Base-by-base conservation (phyloP, 2,797 vertebrate genomes). In the Arremon brunneinucha region DNA sequence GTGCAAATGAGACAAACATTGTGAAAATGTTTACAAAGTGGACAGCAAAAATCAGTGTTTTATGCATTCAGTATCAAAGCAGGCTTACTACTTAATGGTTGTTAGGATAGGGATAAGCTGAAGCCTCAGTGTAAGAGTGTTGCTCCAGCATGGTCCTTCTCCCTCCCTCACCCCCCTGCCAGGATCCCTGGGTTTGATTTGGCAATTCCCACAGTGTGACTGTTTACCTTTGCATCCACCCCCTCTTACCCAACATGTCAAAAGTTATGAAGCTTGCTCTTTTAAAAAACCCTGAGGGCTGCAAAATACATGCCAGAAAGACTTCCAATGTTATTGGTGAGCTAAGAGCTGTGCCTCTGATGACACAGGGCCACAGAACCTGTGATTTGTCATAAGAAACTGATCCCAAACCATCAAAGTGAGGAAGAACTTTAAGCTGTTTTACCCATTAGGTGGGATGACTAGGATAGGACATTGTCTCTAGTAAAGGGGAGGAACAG, bases 221-320 rank as follows among this genome's bases (percentile, higher is more conserved):
- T 94, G 67, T 95, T 97, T 97, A 87, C 80, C 47, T 92, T 93
- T 82, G 52, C 41, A 90, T 94, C 92, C 95, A 44, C 95, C 94
- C 91, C 80, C 92, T 96, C 89, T 97, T 96, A 62, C 96, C 41
- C 85, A 97, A 97, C 37, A 70, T 77, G 44, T 94, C 89, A 80
- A 84, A 96, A 91, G 91, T 90, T 87, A 53, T 34, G 46, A 62
- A 83, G 74, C 34, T 63, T 93, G 50, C 49, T 88, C 50, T 95
- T 91, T 59, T 20, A 89, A 94, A 93, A 69, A 86, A 1, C 26
- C 14, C 24, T 2, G 37, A 84, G 89, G 47, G 24, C 89, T 94
- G 79, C 65, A 90, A 88, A 93, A 44, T 43, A 4, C 28, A 11
- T n/a, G 52, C 69, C 85, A 94, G 80, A 67, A 91, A 75, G 63